These are phyloP conservation scores for Anoura caudifer DNA, from an alignment of 2,113 vertebrate genomes.

Conservation along the genomic window DNA sequence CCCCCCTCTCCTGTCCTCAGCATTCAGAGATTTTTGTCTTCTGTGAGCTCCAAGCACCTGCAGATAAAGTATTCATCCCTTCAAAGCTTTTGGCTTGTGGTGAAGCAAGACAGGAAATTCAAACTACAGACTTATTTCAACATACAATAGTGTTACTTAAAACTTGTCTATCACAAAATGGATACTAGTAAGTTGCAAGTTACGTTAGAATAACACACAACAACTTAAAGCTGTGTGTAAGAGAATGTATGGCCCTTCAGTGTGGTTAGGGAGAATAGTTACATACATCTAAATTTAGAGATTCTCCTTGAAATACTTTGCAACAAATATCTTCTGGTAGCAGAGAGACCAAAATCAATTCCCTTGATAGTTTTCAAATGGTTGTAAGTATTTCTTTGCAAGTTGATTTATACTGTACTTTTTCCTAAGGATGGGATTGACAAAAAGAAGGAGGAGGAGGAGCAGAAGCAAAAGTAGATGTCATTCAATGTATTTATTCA, in stretches of 20 bases:
- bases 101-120: background rate
- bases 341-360: background rate
- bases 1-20: background rate
- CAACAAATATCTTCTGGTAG: background rate
- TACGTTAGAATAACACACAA: background rate
- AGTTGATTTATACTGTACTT: background rate
- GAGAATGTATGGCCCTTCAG: accelerated
- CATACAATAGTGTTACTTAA: background rate
- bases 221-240: background rate
- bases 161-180: background rate
- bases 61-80: background rate
- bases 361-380: background rate
- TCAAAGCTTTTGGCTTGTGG: background rate
- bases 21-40: background rate
- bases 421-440: background rate
- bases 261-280: background rate
- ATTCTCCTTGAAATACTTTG: too few relatives aligned
- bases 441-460: background rate
- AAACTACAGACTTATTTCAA: background rate
- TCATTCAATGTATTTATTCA: background rate
- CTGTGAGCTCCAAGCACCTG: background rate
- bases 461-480: background rate
- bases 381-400: background rate
- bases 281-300: too few relatives aligned
- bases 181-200: background rate